phyloP scores from a whole-genome alignment of 2,888 invertebrate genomes.

The Agrochola lychnidis region DNA sequence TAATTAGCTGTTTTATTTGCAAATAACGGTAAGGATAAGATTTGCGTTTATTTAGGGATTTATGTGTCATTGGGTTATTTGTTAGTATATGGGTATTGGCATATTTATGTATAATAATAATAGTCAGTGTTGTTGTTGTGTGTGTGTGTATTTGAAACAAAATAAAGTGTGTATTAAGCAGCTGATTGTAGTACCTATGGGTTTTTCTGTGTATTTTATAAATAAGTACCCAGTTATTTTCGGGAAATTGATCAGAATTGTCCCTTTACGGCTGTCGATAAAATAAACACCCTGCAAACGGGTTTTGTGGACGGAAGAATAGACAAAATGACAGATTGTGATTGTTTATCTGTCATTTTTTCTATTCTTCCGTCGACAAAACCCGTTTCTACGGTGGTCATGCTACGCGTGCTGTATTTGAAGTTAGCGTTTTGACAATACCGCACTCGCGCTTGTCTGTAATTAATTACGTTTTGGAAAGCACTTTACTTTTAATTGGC shows the following conservation, averaged over 20 bases:
- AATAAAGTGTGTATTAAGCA: neutral
- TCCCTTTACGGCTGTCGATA: neutral
- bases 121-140: neutral
- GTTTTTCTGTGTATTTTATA: no score
- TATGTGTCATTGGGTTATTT: neutral
- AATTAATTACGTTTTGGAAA: slow-evolving; percentile 8
- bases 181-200: neutral
- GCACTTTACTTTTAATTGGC: slow-evolving; percentile 16
- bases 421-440: neutral
- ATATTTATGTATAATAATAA: neutral
- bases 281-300: neutral
- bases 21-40: slow-evolving; percentile 3
- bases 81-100: neutral
- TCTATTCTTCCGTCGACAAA: no score
- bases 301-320: no score
- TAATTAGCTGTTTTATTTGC: slow-evolving; percentile 29
- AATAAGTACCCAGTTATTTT: neutral
- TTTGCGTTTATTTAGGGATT: neutral
- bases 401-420: neutral
- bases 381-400: no score
- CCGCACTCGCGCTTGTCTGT: neutral
- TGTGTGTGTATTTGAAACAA: neutral
- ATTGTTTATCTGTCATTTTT: no score
- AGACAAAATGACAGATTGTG: no score
- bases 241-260: neutral